Evolutionary conservation across 1,140 invertebrate genomes (phyloP).

Genomic region (Acromyrmex charruanus): DNA sequence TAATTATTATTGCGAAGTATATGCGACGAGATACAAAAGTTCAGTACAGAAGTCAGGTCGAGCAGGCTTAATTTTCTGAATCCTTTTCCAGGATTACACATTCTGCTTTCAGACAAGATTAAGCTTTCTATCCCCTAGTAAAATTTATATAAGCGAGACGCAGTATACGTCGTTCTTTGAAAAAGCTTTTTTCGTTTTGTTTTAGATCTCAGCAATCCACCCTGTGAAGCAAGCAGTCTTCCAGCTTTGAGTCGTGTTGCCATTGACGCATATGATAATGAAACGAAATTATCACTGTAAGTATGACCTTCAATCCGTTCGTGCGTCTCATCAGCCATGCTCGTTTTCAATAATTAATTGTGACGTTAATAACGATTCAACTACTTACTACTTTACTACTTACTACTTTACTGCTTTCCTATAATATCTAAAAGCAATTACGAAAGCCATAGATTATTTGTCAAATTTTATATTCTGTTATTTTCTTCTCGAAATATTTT

Average conservation of each 20-base stretch:
- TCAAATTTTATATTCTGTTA: not conserved
- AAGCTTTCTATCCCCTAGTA: not conserved
- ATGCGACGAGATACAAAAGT: not conserved
- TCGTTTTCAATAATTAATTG: not conserved
- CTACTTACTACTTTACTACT: slow-evolving; percentile 9
- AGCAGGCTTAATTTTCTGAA: slow-evolving; percentile 28
- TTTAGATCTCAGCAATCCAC: slow-evolving; percentile 81
- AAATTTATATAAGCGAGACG: slow-evolving; percentile 13
- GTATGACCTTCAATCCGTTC: slow-evolving; percentile 8
- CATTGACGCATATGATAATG: slow-evolving; percentile 69
- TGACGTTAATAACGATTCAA: not conserved
- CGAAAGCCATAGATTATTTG: not conserved
- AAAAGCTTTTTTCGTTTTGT: slow-evolving; percentile 17
- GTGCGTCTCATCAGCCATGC: not conserved
- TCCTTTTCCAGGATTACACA: not conserved
- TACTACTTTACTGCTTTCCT: not conserved
- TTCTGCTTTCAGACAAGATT: not conserved
- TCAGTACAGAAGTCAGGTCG: not conserved
- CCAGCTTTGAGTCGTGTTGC: slow-evolving; percentile 72
- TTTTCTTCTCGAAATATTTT: not conserved
- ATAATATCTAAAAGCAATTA: not conserved
- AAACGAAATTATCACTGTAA: slow-evolving; percentile 43
- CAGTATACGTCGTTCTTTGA: not conserved
- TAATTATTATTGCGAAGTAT: not conserved
- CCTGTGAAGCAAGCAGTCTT: slow-evolving; percentile 79